phyloP scores from a whole-genome alignment of 2,113 vertebrate genomes.

The Neofelis nebulosa region DNA sequence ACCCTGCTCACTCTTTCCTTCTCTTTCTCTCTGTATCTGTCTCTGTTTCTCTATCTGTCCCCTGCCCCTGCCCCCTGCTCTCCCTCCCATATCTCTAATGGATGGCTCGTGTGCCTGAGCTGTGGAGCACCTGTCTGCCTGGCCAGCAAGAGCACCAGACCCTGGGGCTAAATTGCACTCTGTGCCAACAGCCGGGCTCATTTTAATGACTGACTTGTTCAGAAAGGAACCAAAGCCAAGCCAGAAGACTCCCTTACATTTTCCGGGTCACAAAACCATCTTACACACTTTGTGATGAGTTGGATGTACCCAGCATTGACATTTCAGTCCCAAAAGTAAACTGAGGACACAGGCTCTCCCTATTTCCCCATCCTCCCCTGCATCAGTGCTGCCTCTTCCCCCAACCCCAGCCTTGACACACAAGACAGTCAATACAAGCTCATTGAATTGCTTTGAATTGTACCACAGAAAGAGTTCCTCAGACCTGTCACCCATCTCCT shows the following conservation, averaged over 20 bases:
- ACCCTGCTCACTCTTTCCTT: not conserved
- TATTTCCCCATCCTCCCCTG: not conserved
- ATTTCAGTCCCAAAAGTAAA: not conserved
- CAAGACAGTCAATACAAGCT: no score
- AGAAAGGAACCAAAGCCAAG: not conserved
- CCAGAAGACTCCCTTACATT: not conserved
- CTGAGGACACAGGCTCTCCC: not conserved
- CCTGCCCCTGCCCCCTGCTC: fast-evolving
- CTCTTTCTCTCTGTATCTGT: no score
- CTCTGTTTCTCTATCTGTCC: not conserved
- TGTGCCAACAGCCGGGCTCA: not conserved
- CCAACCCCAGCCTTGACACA: not conserved
- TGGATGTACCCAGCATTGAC: not conserved
- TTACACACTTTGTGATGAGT: not conserved
- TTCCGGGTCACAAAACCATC: not conserved
- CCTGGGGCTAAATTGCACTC: not conserved
- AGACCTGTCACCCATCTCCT: not conserved
- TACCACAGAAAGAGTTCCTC: not conserved
- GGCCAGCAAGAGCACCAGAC: no score
- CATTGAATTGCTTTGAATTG: not conserved
- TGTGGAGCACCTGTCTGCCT: not conserved
- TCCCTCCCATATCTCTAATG: not conserved
- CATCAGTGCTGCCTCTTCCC: not conserved
- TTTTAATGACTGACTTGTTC: not conserved
- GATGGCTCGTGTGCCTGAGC: not conserved